phyloP scores from a whole-genome alignment of 2,888 invertebrate genomes.

The Chironomus riparius region DNA sequence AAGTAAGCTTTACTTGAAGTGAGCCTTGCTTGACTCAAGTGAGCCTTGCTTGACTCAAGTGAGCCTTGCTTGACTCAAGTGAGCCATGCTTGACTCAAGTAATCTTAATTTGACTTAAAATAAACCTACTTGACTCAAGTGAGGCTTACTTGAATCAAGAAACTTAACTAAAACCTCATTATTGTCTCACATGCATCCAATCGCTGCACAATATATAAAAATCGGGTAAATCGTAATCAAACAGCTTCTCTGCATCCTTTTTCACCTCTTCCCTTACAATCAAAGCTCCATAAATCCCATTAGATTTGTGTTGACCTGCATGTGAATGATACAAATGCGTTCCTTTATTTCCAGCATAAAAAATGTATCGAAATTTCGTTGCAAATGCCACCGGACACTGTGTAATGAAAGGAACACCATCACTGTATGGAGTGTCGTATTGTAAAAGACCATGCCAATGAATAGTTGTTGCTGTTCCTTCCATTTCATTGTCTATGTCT shows the following conservation, averaged over 20 bases:
- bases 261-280: conserved; percentile 58
- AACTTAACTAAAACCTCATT: too few species aligned
- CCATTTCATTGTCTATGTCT: conserved; percentile 65
- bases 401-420: conserved; percentile 64
- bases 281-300: conserved; percentile 68
- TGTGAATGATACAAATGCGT: conserved; percentile 71
- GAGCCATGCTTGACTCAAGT: too few species aligned
- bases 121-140: too few species aligned
- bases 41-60: too few species aligned
- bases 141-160: too few species aligned
- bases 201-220: conserved; percentile 66
- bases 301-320: conserved; percentile 63
- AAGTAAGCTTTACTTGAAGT: too few species aligned
- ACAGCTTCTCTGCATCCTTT: conserved; percentile 51
- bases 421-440: conserved; percentile 59
- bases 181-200: conserved; percentile 49
- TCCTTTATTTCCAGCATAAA: conserved; percentile 59
- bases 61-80: too few species aligned
- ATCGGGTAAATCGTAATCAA: conserved; percentile 61
- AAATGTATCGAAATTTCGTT: conserved; percentile 57
- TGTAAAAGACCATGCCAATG: conserved; percentile 88
- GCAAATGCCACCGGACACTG: conserved; percentile 72
- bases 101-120: too few species aligned
- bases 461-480: conserved; percentile 66
- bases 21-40: too few species aligned